A percentile compares a stretch with the other conserved stretches of the same genome.
Evolutionary conservation across 1,140 invertebrate species (phyloP).

Genomic region (Luehdorfia chinensis): DNA sequence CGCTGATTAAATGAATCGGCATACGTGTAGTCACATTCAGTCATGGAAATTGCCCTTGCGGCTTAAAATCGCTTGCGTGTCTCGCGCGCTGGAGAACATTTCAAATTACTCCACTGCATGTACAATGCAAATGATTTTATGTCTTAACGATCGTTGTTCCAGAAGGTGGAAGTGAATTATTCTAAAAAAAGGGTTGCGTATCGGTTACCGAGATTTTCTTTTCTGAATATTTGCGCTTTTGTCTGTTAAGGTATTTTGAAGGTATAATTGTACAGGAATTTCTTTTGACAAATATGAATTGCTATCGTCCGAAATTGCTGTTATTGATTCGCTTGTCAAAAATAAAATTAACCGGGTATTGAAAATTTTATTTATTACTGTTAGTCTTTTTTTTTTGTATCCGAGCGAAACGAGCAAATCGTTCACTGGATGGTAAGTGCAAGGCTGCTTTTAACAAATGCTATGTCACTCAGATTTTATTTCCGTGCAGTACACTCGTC

Average conservation of each 20-base stretch:
- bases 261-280: background rate
- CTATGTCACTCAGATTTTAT: too few relatives aligned
- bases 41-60: background rate
- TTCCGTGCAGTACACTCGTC: too few relatives aligned
- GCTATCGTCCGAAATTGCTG: background rate
- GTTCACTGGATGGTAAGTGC: too few relatives aligned
- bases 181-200: constrained; percentile 1
- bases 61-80: constrained; percentile 3
- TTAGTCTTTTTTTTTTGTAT: too few relatives aligned
- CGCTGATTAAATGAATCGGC: constrained; percentile 19
- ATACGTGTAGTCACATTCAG: constrained; percentile 17
- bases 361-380: background rate
- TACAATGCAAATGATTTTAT: constrained; percentile 1
- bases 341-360: background rate
- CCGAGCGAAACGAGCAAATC: too few relatives aligned
- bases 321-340: constrained; percentile 6
- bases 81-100: background rate
- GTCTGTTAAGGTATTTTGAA: background rate
- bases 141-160: background rate
- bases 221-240: constrained; percentile 11
- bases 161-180: background rate
- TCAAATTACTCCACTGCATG: background rate
- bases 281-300: constrained; percentile 3
- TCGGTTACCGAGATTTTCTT: constrained; percentile 9
- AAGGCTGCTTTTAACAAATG: too few relatives aligned